Conservation (phyloP, 2,888 invertebrate genomes). For the Byasa hedistus region DNA sequence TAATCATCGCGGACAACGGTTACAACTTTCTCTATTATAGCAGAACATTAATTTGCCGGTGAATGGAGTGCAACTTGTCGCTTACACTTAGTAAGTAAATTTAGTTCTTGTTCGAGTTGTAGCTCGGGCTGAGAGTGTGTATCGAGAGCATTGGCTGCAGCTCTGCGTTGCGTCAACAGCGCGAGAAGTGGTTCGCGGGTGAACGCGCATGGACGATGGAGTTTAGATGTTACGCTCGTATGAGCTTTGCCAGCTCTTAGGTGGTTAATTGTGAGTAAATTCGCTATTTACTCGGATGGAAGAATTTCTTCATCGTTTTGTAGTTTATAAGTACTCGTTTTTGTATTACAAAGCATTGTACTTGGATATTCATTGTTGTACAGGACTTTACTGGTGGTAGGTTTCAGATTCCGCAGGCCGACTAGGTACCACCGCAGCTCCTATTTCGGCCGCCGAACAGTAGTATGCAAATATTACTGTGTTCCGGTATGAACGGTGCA, state of each 20-base stretch:
- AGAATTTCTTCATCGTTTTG: slow-evolving; percentile 1
- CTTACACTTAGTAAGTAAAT: slow-evolving; percentile 18
- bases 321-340: background rate
- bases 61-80: slow-evolving; percentile 14
- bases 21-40: slow-evolving; percentile 21
- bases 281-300: slow-evolving; percentile 15
- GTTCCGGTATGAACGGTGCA: too few species aligned
- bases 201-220: slow-evolving; percentile 11
- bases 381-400: too few species aligned
- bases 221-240: slow-evolving; percentile 25
- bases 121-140: slow-evolving; percentile 20
- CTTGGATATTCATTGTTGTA: too few species aligned
- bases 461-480: too few species aligned
- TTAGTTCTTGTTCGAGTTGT: slow-evolving; percentile 18
- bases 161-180: slow-evolving; percentile 22
- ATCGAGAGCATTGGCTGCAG: slow-evolving; percentile 25
- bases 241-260: slow-evolving; percentile 17
- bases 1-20: slow-evolving; percentile 9
- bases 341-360: background rate
- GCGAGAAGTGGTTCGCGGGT: slow-evolving; percentile 25
- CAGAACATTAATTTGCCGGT: slow-evolving; percentile 10
- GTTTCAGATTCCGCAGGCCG: too few species aligned
- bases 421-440: too few species aligned
- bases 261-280: slow-evolving; percentile 19
- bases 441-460: too few species aligned